Evolutionary conservation across 2,113 vertebrate species (phyloP).

Genomic region (Thomomys bottae): DNA sequence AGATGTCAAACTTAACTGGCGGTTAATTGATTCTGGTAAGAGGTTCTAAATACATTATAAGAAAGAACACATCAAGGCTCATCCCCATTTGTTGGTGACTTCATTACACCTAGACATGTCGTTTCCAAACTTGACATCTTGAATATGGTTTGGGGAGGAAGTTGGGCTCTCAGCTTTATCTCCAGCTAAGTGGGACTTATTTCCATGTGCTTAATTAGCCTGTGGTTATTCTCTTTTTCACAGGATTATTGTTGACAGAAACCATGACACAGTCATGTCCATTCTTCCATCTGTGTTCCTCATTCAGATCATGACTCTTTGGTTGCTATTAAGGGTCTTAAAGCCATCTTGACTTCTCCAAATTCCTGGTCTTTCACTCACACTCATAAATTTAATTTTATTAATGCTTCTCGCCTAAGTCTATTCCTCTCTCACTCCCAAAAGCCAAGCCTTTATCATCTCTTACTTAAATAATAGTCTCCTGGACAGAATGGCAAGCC

Average conservation of each 20-base stretch:
- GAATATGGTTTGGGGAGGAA: slow-evolving; percentile 8
- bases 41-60: slow-evolving; percentile 88
- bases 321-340: background rate
- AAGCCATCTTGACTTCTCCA: background rate
- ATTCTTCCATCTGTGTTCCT: background rate
- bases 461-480: background rate
- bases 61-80: slow-evolving; percentile 82
- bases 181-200: slow-evolving; percentile 60
- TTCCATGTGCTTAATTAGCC: slow-evolving; percentile 32
- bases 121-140: slow-evolving; percentile 80
- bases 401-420: background rate
- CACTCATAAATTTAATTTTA: background rate
- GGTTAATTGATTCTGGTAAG: slow-evolving; percentile 94
- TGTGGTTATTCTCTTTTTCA: slow-evolving; percentile 8
- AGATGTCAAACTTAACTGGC: slow-evolving; percentile 94
- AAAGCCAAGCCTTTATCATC: too few relatives aligned
- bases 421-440: background rate
- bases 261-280: background rate
- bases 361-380: background rate
- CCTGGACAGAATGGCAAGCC: background rate
- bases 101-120: slow-evolving; percentile 77
- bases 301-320: background rate
- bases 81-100: slow-evolving; percentile 82
- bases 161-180: slow-evolving; percentile 71
- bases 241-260: background rate